Evolutionary conservation across 2,113 vertebrate species (phyloP), one percentile per base, ranked within the genome.

Genomic region (Elephantulus edwardii): DNA sequence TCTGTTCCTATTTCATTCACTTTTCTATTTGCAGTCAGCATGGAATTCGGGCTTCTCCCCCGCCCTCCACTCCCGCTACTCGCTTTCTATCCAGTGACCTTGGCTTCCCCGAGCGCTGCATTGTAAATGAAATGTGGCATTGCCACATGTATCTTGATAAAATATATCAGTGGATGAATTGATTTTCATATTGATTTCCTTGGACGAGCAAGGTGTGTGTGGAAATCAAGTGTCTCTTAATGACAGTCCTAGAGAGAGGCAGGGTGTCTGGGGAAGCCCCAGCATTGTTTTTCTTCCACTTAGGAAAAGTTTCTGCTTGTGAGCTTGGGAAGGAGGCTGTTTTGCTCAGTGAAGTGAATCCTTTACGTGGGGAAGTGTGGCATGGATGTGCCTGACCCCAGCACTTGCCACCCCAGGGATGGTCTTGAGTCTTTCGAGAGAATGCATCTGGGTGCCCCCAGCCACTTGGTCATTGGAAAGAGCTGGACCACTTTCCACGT

Each of bases 11-110:
- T 96, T 95, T 94, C 95, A 95, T 96, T 95, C 94, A 86, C 89
- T 96, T 95, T 97, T 89, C 96, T 95, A 96, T 97, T 97, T 97
- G 95, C 92, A 88, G 94, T 78, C 56, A 48, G 80, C 12, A n/a
- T 26, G 8, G 33, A 86, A 20, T 14, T 26, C 5, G 86, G 56
- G 78, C 66, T 64, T 76, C 68, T 93, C 60, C n/a, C 52, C 76
- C 66, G 17, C 84, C 91, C 85, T 50, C 14, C 60, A n/a, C 44
- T 85, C 78, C 82, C 9, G 81, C 86, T 64, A 95, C 14, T 10
- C 0, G 66, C 89, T 89, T 68, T 93, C 93, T 80, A 88, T 54
- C 91, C 8, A 0, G 93, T 95, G 96, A 96, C 97, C 97, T 97
- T 97, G 96, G 93, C 92, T 62, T 88, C 75, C 77, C 10, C 6